A percentile compares a stretch with the other conserved stretches of the same genome.
These are phyloP conservation scores for Gavia stellata DNA, from an alignment of 2,113 vertebrate species.

Conservation along the genomic window DNA sequence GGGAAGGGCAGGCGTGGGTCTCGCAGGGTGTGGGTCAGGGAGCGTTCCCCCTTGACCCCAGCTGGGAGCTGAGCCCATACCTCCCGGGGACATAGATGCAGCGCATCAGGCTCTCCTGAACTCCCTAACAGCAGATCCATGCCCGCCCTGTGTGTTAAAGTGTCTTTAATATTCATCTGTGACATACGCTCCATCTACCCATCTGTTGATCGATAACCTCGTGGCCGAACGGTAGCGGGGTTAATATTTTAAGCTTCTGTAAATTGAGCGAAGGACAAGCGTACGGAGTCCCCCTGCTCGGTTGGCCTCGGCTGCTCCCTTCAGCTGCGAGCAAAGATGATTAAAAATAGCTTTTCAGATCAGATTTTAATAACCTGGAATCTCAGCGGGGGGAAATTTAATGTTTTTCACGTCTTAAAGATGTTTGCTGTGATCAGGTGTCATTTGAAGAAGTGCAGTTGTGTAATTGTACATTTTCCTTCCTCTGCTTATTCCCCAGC, in stretches of 20 bases:
- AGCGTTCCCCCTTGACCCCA: neutral
- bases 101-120: accelerated
- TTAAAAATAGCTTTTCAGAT: constrained; percentile 30
- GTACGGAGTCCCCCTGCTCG: neutral
- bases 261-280: neutral
- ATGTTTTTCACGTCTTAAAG: neutral
- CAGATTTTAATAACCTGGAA: constrained; percentile 8
- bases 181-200: neutral
- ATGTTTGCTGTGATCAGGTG: neutral
- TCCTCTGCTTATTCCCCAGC: neutral
- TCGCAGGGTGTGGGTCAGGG: too few species aligned
- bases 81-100: accelerated
- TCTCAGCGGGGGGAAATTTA: neutral
- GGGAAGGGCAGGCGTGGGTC: neutral
- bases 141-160: neutral
- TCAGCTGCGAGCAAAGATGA: neutral
- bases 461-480: neutral
- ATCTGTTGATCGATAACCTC: accelerated
- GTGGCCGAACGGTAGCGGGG: neutral
- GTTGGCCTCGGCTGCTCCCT: constrained; percentile 5
- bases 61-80: accelerated
- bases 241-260: neutral
- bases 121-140: accelerated
- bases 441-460: neutral
- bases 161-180: neutral